Evolutionary conservation across 1,140 invertebrate genomes (phyloP), one percentile per base, ranked within the genome.

Genomic region (Dolichoris vasculosae): DNA sequence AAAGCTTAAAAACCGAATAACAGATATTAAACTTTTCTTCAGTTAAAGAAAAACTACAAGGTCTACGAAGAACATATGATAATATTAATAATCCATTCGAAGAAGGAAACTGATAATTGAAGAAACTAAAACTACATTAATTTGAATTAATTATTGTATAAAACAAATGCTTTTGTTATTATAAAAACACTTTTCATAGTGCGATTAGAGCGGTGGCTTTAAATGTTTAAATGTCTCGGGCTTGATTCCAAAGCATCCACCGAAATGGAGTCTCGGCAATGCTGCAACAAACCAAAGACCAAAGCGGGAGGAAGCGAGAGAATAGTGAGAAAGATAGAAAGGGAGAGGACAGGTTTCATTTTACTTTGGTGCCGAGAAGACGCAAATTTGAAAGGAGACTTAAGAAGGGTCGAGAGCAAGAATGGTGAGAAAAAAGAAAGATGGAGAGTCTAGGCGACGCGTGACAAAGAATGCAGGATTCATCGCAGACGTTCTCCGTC

Each of bases 391-490:
- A 82, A 69, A 73, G 59, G 35, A 43, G 69, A 83, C 69, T 83
- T n/a, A 15, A 43, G 71, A 51, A 75, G 69, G 51, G 81, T 59
- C 48, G 69, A 76, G 71, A 55, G 71, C 13, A n/a, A 9, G 55
- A 32, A 9, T 38, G 64, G 8, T 2, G n/a, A 48, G 46, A 40
- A 63, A 64, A 76, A 64, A 73, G 35, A 82, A 83, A 67, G 63
- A 80, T 1, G 13, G 15, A 0, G n/a, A 43, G 59, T 46, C 63
- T 80, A 67, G 78, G 78, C 63, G 55, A 80, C 43, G 38, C 38
- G 82, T 38, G 71, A 83, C 69, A 76, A 76, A 83, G 82, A 73
- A 73, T n/a, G 55, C 35, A 76, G 82, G 55, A 83, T 75, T 76
- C 82, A 64, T 76, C 51, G 9, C 82, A 43, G 51, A 83, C 71